A percentile compares a stretch with the other conserved stretches of the same genome.
Conservation (phyloP, 2,797 vertebrate species). For the Sebastolobus alascanus region DNA sequence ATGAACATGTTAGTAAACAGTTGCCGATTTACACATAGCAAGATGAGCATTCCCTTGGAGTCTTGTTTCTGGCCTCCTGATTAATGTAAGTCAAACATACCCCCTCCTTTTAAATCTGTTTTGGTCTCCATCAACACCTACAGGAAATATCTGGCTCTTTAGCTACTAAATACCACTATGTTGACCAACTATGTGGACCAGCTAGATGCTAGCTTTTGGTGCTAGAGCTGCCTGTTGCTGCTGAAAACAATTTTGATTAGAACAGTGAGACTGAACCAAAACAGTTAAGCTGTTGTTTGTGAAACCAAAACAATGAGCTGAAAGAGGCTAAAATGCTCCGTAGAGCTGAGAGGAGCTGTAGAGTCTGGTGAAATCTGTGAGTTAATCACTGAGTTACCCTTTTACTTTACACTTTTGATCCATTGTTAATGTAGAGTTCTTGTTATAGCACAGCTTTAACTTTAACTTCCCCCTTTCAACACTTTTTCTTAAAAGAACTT, state of each 20-base stretch:
- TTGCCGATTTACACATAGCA: no score
- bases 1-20: no score
- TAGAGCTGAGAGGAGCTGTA: not conserved
- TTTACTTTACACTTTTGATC: not conserved
- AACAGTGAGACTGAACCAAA: not conserved
- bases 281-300: not conserved
- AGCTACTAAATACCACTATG: no score
- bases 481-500: constrained; percentile 35
- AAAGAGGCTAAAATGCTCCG: not conserved
- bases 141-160: no score
- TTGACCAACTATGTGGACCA: not conserved
- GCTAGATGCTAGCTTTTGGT: not conserved
- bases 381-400: not conserved
- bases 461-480: not conserved
- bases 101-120: no score
- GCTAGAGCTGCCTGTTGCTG: not conserved
- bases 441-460: not conserved
- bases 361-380: not conserved
- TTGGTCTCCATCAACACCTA: no score
- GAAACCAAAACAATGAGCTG: not conserved
- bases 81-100: no score
- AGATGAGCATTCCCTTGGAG: no score
- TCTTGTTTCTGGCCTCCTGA: no score
- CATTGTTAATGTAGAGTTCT: not conserved
- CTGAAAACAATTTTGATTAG: not conserved